These are phyloP conservation scores for Papilio demoleus DNA, from an alignment of 2,888 invertebrate species.

Conservation along the genomic window DNA sequence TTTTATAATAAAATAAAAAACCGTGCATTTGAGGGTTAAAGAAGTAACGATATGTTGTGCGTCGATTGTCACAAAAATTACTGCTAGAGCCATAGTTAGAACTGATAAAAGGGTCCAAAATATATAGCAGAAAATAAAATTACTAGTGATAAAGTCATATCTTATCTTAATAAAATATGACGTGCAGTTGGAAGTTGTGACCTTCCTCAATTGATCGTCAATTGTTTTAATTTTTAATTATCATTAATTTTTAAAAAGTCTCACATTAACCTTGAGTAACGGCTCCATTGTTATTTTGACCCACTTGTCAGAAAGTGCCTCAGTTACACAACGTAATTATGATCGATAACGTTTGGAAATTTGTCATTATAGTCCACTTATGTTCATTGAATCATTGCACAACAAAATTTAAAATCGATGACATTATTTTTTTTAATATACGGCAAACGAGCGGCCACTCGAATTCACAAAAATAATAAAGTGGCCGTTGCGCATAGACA, in stretches of 20 bases:
- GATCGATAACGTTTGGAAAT: conserved; percentile 11
- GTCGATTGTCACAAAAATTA: no score
- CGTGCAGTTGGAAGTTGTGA: background rate
- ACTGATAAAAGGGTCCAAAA: no score
- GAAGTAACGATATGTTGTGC: no score
- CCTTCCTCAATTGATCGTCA: background rate
- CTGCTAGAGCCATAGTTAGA: no score
- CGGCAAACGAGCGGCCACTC: no score
- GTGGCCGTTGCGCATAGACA: no score
- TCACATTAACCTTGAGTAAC: conserved; percentile 25
- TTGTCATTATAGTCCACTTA: background rate
- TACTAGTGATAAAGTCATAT: background rate
- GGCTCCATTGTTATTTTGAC: conserved; percentile 20
- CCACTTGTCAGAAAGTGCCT: conserved; percentile 15
- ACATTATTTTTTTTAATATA: no score
- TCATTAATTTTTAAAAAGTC: conserved; percentile 3
- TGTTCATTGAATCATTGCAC: background rate
- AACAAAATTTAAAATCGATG: no score
- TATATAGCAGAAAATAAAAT: no score
- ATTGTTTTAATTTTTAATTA: conserved; percentile 31
- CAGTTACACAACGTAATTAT: conserved; percentile 21
- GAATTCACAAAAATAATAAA: no score
- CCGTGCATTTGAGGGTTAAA: no score
- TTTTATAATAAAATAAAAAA: no score
- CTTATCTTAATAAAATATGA: background rate